Percentiles rank a stretch among this genome's conserved stretches.
Conservation (phyloP, 2,113 vertebrate species). For the Anoplopoma fimbria region DNA sequence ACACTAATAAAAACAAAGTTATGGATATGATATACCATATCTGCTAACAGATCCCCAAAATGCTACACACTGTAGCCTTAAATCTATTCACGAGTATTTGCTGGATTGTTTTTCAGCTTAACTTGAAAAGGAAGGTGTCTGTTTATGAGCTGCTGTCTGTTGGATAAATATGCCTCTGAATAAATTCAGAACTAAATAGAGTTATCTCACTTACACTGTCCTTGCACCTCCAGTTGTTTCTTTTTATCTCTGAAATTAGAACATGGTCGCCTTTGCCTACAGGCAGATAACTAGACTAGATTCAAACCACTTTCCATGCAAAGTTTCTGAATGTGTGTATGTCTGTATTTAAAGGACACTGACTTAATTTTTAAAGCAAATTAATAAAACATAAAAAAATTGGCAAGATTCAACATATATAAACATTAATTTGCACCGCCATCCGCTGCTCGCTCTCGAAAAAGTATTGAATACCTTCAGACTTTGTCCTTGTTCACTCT, state of each 20-base stretch:
- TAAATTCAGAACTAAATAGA: not conserved
- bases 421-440: not conserved
- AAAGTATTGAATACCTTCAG: constrained; percentile 9
- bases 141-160: constrained; percentile 31
- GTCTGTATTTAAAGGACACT: not conserved
- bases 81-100: constrained; percentile 19
- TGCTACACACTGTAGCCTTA: not conserved
- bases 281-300: constrained; percentile 6
- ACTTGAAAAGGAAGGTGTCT: constrained; percentile 28
- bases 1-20: not conserved
- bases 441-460: not conserved
- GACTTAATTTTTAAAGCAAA: not conserved
- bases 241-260: not conserved
- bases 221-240: not conserved
- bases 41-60: not conserved
- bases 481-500: constrained; percentile 57
- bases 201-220: constrained; percentile 12
- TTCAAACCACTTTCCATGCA: constrained; percentile 1
- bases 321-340: not conserved
- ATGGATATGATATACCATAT: not conserved
- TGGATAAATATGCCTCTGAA: constrained; percentile 10
- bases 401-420: not conserved
- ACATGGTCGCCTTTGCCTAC: not conserved
- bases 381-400: not conserved
- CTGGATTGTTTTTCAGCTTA: constrained; percentile 27